Base-by-base conservation (phyloP, 2,113 vertebrate species). In the Nesogale talazaci region DNA sequence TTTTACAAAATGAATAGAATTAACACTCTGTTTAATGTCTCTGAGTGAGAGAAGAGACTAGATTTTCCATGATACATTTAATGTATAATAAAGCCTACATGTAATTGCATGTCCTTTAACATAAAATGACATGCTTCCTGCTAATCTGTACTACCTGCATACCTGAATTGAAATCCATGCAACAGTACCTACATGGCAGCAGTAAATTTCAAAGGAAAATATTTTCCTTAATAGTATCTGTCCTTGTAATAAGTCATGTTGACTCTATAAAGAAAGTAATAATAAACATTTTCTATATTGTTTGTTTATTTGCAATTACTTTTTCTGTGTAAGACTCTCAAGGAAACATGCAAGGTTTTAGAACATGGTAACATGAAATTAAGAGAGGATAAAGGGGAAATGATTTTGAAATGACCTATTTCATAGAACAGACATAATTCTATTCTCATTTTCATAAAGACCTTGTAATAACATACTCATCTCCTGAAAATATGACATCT, bases 1-100 rank as follows among this genome's bases (percentile, higher is more conserved):
- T 31, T 94, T 80, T 95, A 84, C 63, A 74, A 82, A 19, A 83
- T 5, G 56, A 92, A 93, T 93, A 86, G 84, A 95, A 84, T 56
- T 16, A 88, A 93, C 52, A 84, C n/a, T 52, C 75, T 31, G 78
- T 76, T 96, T 93, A 61, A 9, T 59, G 56, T 75, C 1, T 23
- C 2, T 85, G 67, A 88, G 25, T 72, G 38, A 4, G 72, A 59
- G 17, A 29, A 25, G 31, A 19, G 75, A 34, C 25, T 83, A 22
- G 1, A 42, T 75, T 89, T 81, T 6, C 92, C 14, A 75, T 19
- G 89, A 93, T 11, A 91, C 5, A 25, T 2, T 76, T 89, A 87
- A 79, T 72, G 16, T 16, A 17, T 67, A 83, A 63, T 70, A 74
- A 95, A 95, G 81, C n/a, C 1, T 29, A 40, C 19, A 40, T 85